Base-by-base conservation (phyloP, 92 coral and sea anemone genomes). In the Palythoa grandiflora region DNA sequence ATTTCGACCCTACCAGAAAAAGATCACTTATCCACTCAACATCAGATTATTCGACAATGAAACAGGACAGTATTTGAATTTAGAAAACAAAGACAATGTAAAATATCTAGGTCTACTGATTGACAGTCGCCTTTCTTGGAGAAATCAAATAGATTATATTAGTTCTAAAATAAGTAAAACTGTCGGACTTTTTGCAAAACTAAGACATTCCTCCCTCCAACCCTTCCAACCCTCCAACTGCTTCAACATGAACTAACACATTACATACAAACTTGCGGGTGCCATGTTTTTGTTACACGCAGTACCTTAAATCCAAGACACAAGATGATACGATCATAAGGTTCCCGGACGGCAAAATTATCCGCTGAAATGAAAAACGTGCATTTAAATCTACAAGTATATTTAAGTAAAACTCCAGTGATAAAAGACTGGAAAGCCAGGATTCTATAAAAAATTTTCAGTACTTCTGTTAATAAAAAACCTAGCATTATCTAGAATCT, bases 221-320 rank as follows among this genome's bases (percentile, higher is more conserved):
- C 28, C 28, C 28, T 28, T 28, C 28, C 28, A 28, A 28, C 28
- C 28, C 28, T 0, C 28, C 28, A 28, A 28, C 28, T 28, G 28
- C 28, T 28, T 28, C 28, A 28, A 28, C 28, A 28, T 28, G 28
- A 28, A 28, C 28, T 28, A 28, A 28, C 28, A 28, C 28, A 28
- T 28, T 28, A 28, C 28, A 28, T 28, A 28, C 28, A 28, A 28
- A 28, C 28, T 28, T 28, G 28, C 28, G 28, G 28, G 28, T 44
- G 50, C 50, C 50, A 44, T 44, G 50, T 44, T 44, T 3, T 44
- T 2, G 50, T 44, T 44, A 44, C 50, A 44, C 3, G 48, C 47
- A 63, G 11, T 89, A 96, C 99, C 98, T 95, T 93, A 79, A 96
- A 96, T 60, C 99, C 99, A 68, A 96, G 88, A 75, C 99, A 96